phyloP scores from a whole-genome alignment of 2,113 vertebrate species.

The Sinocyclocheilus rhinocerous region DNA sequence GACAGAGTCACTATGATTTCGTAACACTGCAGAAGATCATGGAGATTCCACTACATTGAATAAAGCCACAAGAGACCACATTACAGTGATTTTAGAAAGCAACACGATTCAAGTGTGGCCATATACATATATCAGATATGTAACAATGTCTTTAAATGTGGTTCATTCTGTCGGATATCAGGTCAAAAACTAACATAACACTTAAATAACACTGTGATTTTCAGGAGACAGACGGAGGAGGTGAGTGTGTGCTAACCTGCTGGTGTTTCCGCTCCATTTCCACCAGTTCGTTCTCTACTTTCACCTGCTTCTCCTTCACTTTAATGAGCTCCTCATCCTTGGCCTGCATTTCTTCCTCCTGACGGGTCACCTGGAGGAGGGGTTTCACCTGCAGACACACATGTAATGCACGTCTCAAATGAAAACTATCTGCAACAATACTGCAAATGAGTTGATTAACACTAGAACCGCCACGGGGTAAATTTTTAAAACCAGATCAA shows the following conservation, averaged over 20 bases:
- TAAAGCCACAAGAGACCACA: not conserved
- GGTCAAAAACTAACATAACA: not conserved
- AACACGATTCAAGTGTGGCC: not conserved
- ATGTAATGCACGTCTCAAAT: not conserved
- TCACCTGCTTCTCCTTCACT: constrained; percentile 94
- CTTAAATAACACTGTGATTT: not conserved
- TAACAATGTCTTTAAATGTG: not conserved
- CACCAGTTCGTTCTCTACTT: constrained; percentile 92
- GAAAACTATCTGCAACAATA: constrained; percentile 37
- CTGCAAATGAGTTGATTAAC: not conserved
- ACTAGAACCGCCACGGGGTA: no score
- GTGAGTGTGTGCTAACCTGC: constrained; percentile 79
- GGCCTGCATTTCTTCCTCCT: constrained; percentile 95
- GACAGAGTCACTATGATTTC: no score
- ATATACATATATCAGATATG: not conserved
- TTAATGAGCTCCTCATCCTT: constrained; percentile 96
- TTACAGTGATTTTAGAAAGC: not conserved
- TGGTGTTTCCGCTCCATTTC: constrained; percentile 97
- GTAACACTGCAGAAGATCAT: no score
- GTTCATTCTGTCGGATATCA: not conserved
- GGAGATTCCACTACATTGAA: not conserved
- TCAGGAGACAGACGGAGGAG: not conserved
- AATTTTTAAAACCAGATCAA: no score
- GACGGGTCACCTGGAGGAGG: constrained; percentile 94
- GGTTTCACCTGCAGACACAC: constrained; percentile 87